These are phyloP conservation scores for Calameuta pallipes DNA, from an alignment of 2,888 invertebrate genomes.

Conservation along the genomic window DNA sequence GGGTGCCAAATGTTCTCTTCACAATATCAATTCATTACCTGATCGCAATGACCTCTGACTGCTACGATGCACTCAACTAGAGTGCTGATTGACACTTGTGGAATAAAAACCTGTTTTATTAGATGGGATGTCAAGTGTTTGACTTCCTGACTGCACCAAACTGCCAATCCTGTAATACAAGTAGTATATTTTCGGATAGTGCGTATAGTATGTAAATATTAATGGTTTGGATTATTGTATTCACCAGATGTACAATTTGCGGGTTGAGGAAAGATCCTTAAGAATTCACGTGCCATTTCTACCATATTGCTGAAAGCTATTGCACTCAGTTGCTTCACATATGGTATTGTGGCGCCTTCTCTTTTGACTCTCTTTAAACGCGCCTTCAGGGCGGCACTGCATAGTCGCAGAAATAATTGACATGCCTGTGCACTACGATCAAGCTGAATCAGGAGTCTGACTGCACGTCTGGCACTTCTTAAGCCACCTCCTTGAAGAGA, in stretches of 20 bases:
- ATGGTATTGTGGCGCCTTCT: constrained; percentile 83
- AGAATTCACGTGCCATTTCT: constrained; percentile 81
- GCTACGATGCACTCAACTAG: constrained; percentile 88
- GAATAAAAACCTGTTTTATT: constrained; percentile 89
- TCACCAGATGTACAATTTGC: constrained; percentile 79
- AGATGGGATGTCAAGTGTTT: constrained; percentile 83
- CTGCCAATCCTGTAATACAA: constrained; percentile 76
- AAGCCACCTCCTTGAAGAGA: constrained; percentile 89
- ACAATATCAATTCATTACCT: constrained; percentile 62
- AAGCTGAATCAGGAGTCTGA: constrained; percentile 84
- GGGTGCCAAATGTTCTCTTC: not conserved
- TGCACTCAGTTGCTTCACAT: constrained; percentile 83
- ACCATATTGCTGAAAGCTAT: constrained; percentile 86
- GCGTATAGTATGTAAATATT: constrained; percentile 4
- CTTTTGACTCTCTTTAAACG: constrained; percentile 83
- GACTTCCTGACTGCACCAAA: constrained; percentile 90
- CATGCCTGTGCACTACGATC: constrained; percentile 81
- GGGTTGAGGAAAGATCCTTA: constrained; percentile 83
- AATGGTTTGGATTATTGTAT: constrained; percentile 26
- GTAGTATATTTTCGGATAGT: constrained; percentile 2
- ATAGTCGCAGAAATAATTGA: constrained; percentile 83
- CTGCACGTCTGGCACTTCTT: constrained; percentile 85
- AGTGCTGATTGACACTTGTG: constrained; percentile 85
- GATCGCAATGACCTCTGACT: constrained; percentile 79
- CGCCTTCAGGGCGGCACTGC: constrained; percentile 84